Evolutionary conservation across 2,888 invertebrate species (phyloP), one percentile per base, ranked within the genome.

Genomic region (Oxytorus armatus): DNA sequence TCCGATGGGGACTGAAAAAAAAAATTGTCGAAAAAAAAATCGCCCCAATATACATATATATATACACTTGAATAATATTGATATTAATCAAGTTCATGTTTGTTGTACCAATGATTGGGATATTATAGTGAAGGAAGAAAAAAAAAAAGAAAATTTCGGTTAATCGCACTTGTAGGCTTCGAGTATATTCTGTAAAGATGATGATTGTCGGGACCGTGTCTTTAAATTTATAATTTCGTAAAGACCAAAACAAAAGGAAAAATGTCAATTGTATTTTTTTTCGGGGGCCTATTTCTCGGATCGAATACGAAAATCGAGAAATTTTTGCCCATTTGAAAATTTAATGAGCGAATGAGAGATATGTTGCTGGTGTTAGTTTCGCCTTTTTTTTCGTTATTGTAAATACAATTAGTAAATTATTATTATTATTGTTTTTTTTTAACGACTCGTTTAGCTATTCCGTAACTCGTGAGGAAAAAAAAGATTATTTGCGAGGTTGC

Each of bases 331-430:
- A 36, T n/a, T 16, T 18, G 14, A 1, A 10, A 57, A 33, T 18
- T 21, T 10, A 21, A 57, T 39, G 51, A 36, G 23, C 39, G 51
- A 51, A 39, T 21, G 36, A 51, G 3, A 21, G 16, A 65, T 33
- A 65, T 65, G 23, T 69, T 53, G 18, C 5, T 29, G n/a, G 55
- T 5, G 8, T 29, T 66, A 42, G 61, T 51, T 23, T 33, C 39
- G 65, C 65, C 18, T 69, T 39, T 23, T 70, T 53, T 55, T 59
- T 49, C 25, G 18, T 44, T 33, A 14, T 44, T 74, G 74, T 74
- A 74, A 65, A 65, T 74, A 73, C 39, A 53, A 23, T 33, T 72
- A 55, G 36, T 76, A 61, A 61, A 53, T 76, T 76, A 76, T 61
- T 65, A n/a, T n/a, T n/a, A n/a, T n/a, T n/a, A n/a, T n/a, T n/a